A percentile compares a stretch with the other conserved stretches of the same genome.
phyloP scores from a whole-genome alignment of 1,140 invertebrate genomes.

The Caenorhabditis inopinata region DNA sequence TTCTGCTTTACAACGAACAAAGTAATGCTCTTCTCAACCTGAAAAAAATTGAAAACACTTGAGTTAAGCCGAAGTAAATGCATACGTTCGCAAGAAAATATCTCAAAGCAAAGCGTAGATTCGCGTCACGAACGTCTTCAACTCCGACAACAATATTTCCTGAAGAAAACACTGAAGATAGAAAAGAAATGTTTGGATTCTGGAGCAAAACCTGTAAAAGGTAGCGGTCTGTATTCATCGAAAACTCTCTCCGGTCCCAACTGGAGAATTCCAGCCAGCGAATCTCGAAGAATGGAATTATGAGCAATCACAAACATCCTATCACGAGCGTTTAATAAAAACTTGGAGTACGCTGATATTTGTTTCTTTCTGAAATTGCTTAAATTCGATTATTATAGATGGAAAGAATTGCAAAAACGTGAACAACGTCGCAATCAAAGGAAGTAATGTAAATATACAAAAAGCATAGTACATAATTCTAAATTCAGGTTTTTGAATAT shows the following conservation, averaged over 20 bases:
- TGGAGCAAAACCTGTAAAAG: not conserved
- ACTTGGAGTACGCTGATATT: too few relatives aligned
- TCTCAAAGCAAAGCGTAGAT: slow-evolving; percentile 5
- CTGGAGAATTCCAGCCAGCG: slow-evolving; percentile 14
- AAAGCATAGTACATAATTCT: too few relatives aligned
- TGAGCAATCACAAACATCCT: slow-evolving; percentile 18
- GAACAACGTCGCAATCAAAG: too few relatives aligned
- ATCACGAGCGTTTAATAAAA: too few relatives aligned
- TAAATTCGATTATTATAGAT: not conserved
- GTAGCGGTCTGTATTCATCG: slow-evolving; percentile 6
- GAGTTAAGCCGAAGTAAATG: not conserved
- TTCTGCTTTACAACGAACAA: slow-evolving; percentile 6
- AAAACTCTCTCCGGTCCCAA: slow-evolving; percentile 14
- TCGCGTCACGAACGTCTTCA: slow-evolving; percentile 14
- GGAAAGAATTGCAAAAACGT: not conserved
- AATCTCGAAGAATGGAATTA: slow-evolving; percentile 5
- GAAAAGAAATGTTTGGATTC: not conserved
- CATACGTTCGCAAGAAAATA: not conserved
- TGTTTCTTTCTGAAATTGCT: not conserved
- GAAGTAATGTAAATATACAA: too few relatives aligned
- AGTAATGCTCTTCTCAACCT: not conserved
- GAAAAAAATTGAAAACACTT: not conserved
- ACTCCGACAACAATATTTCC: not conserved
- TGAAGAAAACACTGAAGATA: too few relatives aligned
- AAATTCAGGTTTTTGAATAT: too few relatives aligned